Conservation (phyloP, 1,140 invertebrate genomes). For the Pomacea maculata region DNA sequence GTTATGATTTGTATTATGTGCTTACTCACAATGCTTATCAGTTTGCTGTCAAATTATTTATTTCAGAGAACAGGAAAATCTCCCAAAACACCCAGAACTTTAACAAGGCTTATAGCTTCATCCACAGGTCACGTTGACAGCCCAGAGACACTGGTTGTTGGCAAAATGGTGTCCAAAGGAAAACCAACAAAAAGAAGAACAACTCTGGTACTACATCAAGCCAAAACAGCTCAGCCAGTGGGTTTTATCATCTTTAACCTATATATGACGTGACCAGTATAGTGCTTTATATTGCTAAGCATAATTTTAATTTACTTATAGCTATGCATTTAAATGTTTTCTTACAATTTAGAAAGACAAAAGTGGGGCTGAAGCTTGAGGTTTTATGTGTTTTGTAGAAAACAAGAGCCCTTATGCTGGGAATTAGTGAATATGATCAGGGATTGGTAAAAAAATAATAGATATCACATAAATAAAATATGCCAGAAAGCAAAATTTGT, state of each 20-base stretch:
- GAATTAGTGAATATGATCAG: too few relatives aligned
- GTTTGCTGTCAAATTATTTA: not conserved
- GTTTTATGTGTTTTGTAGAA: too few relatives aligned
- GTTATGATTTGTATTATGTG: not conserved
- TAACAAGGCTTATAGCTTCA: slow-evolving; percentile 38
- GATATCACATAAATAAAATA: too few relatives aligned
- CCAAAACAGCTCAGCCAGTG: slow-evolving; percentile 40
- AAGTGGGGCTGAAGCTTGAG: too few relatives aligned
- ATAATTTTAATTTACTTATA: too few relatives aligned
- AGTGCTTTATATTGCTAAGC: too few relatives aligned
- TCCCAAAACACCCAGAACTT: slow-evolving; percentile 47
- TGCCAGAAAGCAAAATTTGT: too few relatives aligned
- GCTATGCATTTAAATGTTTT: too few relatives aligned
- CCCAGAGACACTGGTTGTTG: slow-evolving; percentile 60
- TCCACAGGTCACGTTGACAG: slow-evolving; percentile 64
- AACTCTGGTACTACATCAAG: slow-evolving; percentile 48
- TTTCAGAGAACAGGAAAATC: slow-evolving; percentile 20
- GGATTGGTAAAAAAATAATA: too few relatives aligned
- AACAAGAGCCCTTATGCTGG: too few relatives aligned
- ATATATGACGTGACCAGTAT: too few relatives aligned
- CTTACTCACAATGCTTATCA: not conserved
- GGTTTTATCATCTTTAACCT: not conserved
- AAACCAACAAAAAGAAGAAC: slow-evolving; percentile 43
- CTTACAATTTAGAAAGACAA: too few relatives aligned
- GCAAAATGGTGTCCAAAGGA: slow-evolving; percentile 42